Conservation (phyloP, 2,888 invertebrate genomes). For the Hesperia comma region DNA sequence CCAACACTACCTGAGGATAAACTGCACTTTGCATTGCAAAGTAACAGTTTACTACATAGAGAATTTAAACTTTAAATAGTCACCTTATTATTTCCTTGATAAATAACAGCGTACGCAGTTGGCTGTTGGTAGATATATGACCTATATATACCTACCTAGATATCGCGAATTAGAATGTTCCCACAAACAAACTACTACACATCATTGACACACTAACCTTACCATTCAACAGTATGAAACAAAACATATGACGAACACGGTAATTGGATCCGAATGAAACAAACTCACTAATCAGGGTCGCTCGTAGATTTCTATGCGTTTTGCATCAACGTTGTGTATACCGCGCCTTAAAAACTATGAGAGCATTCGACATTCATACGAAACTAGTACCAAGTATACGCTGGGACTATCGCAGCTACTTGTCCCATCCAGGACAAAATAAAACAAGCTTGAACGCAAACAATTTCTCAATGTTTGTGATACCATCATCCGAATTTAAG, state of each 20-base stretch:
- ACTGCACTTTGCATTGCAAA: no score
- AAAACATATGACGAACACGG: constrained; percentile 16
- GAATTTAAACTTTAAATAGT: no score
- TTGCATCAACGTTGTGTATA: constrained; percentile 13
- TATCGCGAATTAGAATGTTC: no score
- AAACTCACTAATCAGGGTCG: constrained; percentile 17
- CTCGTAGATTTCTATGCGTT: constrained; percentile 8
- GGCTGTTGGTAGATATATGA: no score
- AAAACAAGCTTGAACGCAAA: no score
- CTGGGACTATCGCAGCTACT: not conserved
- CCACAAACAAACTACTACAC: not conserved
- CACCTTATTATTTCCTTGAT: no score
- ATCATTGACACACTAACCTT: constrained; percentile 2
- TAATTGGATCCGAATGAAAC: constrained; percentile 22
- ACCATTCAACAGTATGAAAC: not conserved
- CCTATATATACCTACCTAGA: no score
- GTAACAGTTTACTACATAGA: no score
- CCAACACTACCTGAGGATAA: no score
- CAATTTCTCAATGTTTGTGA: no score
- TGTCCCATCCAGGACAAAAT: not conserved
- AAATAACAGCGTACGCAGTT: no score
- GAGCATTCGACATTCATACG: constrained; percentile 5
- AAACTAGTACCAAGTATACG: not conserved
- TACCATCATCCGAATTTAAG: no score
- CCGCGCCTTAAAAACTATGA: not conserved